These are phyloP conservation scores for Poicephalus meyeri DNA, from an alignment of 2,113 vertebrate species.

Conservation along the genomic window DNA sequence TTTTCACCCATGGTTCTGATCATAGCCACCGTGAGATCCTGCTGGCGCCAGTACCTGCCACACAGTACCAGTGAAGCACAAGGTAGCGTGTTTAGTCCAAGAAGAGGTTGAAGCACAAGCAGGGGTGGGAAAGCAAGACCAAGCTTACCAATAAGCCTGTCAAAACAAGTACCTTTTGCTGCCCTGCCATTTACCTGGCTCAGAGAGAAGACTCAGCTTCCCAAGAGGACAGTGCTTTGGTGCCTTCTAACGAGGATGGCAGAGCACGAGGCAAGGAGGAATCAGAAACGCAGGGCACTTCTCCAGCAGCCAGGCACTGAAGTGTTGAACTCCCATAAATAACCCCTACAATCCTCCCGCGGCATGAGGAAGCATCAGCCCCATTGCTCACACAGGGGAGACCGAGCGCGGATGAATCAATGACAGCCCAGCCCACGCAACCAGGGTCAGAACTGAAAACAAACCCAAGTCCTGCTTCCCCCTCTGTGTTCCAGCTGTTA, in stretches of 20 bases:
- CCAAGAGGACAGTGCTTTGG: neutral
- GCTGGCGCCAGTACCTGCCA: neutral
- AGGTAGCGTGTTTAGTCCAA: neutral
- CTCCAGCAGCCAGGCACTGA: neutral
- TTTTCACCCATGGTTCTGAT: accelerated
- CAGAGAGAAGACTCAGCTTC: neutral
- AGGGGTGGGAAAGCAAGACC: neutral
- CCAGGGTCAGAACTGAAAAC: neutral
- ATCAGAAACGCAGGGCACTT: neutral
- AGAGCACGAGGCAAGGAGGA: neutral
- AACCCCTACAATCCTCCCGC: neutral
- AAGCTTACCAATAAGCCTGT: neutral
- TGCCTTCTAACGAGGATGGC: neutral
- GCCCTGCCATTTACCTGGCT: neutral
- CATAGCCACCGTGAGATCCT: neutral
- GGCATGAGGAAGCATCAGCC: neutral
- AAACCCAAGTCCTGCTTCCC: neutral
- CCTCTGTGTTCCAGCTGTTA: neutral
- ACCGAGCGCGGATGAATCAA: neutral
- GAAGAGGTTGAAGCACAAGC: neutral
- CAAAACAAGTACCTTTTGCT: neutral
- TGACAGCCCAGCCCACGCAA: neutral
- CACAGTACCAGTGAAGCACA: accelerated
- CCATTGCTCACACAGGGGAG: neutral
- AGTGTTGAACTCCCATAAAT: neutral